Base-by-base conservation (phyloP, 2,797 vertebrate species). In the Pantherophis alleghaniensis region DNA sequence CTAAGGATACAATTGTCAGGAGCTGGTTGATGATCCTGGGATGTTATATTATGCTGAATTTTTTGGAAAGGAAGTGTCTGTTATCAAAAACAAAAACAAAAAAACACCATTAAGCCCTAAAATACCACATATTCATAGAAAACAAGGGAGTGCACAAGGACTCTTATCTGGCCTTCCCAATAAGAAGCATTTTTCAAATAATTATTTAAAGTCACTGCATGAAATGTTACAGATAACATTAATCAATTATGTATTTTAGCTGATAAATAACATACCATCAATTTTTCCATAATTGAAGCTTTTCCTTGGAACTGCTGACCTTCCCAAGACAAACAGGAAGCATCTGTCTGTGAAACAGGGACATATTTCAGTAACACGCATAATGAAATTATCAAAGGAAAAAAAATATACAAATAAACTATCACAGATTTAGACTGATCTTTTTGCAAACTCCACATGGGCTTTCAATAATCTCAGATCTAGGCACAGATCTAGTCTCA, bases 311-410 rank as follows among this genome's bases (percentile, higher is more conserved):
- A 98, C 16, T 96, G 96, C 69, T 97, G 95, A 91, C 98, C 98
- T 97, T 98, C 98, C 98, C 98, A 98, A 0, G 98, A 98, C 96
- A 98, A 97, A 95, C 98, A 98, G n/a, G 98, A 98, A 5, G 96
- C 90, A 61, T 97, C 95, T 69, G 97, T 97, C 98, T 98, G 89
- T 69, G 88, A 91, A 66, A 87, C 86, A 74, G 89, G 59, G 42
- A 56, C 22, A 26, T 9, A 4, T 37, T 69, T 90, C n/a, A 88
- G 9, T 13, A 37, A 90, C 9, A 24, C 20, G 42, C 86, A 51
- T 24, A 18, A 47, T 42, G 14, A 88, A 91, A 91, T 79, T 42
- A 55, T 57, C 20, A 53, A n/a, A 90, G 3, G 3, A 93, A 91
- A 93, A 55, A 92, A 59, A 92, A 24, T n/a, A 63, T 20, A 53